Base-by-base conservation (phyloP, 2,113 vertebrate species). In the Gorsachius goisagi region DNA sequence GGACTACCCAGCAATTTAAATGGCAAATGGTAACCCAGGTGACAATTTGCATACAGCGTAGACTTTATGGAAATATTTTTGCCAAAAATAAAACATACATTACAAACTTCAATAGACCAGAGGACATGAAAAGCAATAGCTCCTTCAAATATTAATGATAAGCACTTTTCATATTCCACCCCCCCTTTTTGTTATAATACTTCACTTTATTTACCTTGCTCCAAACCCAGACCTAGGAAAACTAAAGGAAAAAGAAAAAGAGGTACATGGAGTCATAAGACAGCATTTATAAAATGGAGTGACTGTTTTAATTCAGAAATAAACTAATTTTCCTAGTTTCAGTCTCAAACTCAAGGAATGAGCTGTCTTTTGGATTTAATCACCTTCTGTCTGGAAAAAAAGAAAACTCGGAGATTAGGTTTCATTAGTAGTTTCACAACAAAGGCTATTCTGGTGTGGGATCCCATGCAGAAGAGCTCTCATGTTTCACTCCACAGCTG, bases 401-500 rank as follows among this genome's bases (percentile, higher is more conserved):
- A 45, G 39, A 19, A 59, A 50, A 69, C 11, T n/a, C 5, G 5
- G 37, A 87, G 21, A 17, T 37, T 30, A 66, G 15, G 19, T 80
- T 77, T 69, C 24, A 11, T 56, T 24, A 47, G 16, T 9, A 62
- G 9, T 84, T 94, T 85, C 49, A 41, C 33, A 75, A 50, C 7
- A 67, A 71, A 52, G 12, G 21, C 44, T 71, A 1, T 59, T 62
- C 74, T 89, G 64, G 24, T 59, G 9, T 49, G 50, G 32, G n/a
- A 55, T 89, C 81, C 56, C 45, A n/a, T n/a, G n/a, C n/a, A n/a
- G n/a, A n/a, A n/a, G n/a, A n/a, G n/a, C n/a, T n/a, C n/a, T n/a
- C n/a, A n/a, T 4, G 4, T 94, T 94, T 91, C 60, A 5, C n/a
- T 56, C 30, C 68, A 55, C 89, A 95, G 76, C 91, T 97, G 89